These are phyloP conservation scores for Agrotis segetum DNA, from an alignment of 2,888 invertebrate species.

Conservation along the genomic window DNA sequence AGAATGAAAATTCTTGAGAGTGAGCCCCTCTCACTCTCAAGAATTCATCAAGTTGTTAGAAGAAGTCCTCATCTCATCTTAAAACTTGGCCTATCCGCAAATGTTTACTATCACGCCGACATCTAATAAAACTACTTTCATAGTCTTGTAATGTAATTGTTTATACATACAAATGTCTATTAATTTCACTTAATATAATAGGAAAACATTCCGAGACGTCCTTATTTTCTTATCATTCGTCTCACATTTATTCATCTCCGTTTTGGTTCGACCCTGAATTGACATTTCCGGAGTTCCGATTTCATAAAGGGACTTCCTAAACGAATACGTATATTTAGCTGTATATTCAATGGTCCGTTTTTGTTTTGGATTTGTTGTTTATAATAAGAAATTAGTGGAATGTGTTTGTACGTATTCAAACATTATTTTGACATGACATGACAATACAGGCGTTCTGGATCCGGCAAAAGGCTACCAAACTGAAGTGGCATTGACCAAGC, in stretches of 20 bases:
- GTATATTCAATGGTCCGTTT: slow-evolving; percentile 16
- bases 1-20: too few relatives aligned
- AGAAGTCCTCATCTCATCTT: too few relatives aligned
- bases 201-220: slow-evolving; percentile 5
- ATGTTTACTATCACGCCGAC: not conserved
- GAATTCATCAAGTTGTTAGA: not conserved
- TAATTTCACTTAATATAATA: slow-evolving; percentile 13
- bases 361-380: slow-evolving; percentile 11
- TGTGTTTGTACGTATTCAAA: too few relatives aligned
- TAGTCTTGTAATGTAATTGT: not conserved
- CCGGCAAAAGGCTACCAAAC: too few relatives aligned
- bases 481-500: too few relatives aligned
- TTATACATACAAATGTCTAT: slow-evolving; percentile 4
- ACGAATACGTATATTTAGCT: slow-evolving; percentile 13
- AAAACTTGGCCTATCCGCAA: not conserved
- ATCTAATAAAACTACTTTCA: not conserved
- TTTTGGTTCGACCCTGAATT: slow-evolving; percentile 40
- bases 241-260: slow-evolving; percentile 50
- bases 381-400: not conserved
- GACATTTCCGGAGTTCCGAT: slow-evolving; percentile 55
- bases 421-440: too few relatives aligned
- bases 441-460: too few relatives aligned
- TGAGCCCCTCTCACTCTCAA: too few relatives aligned
- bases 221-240: slow-evolving; percentile 37
- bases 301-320: slow-evolving; percentile 48